A percentile compares a stretch with the other conserved stretches of the same genome.
Conservation (phyloP, 2,888 invertebrate genomes). For the Cerceris ruficornis region DNA sequence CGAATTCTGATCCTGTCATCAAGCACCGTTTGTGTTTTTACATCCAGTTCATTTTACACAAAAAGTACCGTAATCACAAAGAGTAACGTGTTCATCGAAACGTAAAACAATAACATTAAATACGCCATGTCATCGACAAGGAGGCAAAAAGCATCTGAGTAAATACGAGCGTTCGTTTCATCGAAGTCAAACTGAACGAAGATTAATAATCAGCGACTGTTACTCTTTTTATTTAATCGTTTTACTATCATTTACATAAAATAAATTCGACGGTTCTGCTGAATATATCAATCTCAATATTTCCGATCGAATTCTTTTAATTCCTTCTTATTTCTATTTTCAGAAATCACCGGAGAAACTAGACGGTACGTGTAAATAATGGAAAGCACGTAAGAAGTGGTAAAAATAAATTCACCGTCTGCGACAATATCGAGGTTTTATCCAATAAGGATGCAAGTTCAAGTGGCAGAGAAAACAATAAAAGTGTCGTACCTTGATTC, state of each 20-base stretch:
- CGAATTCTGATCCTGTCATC: too few species aligned
- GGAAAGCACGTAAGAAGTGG: too few species aligned
- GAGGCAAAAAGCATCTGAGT: slow-evolving; percentile 23
- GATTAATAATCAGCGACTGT: too few species aligned
- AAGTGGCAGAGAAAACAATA: neutral
- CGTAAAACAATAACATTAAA: slow-evolving; percentile 13
- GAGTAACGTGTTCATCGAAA: neutral
- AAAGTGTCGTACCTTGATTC: slow-evolving; percentile 50
- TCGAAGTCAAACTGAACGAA: neutral
- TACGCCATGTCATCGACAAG: slow-evolving; percentile 26
- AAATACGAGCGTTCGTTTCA: slow-evolving; percentile 21
- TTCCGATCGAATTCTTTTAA: too few species aligned
- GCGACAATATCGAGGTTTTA: neutral
- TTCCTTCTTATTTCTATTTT: too few species aligned
- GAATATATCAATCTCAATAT: too few species aligned
- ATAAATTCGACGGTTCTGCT: too few species aligned
- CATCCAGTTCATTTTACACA: neutral
- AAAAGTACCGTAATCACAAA: slow-evolving; percentile 10
- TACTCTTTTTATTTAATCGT: too few species aligned
- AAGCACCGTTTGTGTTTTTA: too few species aligned
- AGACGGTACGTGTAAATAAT: too few species aligned
- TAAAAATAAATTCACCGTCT: neutral
- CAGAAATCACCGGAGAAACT: too few species aligned
- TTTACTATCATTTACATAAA: too few species aligned
- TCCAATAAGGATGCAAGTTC: neutral